A percentile compares a stretch with the other conserved stretches of the same genome.
Conservation (phyloP, 1,140 invertebrate species). For the Aleiodes sp. region DNA sequence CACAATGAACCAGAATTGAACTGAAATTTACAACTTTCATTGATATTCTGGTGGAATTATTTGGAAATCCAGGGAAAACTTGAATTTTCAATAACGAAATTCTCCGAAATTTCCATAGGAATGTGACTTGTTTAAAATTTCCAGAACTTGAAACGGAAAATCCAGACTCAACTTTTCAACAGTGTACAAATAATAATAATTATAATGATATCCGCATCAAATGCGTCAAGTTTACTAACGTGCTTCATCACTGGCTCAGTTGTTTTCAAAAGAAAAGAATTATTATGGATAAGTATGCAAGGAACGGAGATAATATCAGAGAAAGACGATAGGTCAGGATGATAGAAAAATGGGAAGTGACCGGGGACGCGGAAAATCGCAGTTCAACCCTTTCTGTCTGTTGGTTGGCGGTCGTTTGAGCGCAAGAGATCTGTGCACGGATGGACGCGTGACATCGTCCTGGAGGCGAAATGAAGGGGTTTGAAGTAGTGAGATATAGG, state of each 20-base stretch:
- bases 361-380: slow-evolving; percentile 7
- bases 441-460: background rate
- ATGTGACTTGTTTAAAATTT: too few relatives aligned
- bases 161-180: too few relatives aligned
- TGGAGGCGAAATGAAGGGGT: background rate
- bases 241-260: background rate
- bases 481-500: background rate
- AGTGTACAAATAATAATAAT: too few relatives aligned
- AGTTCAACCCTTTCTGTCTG: slow-evolving; percentile 1
- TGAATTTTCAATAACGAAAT: too few relatives aligned
- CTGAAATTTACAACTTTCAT: too few relatives aligned
- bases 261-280: background rate
- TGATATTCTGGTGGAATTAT: too few relatives aligned
- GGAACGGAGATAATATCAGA: background rate
- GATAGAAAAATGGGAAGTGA: background rate
- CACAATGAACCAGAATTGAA: too few relatives aligned
- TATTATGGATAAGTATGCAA: background rate
- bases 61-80: too few relatives aligned
- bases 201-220: too few relatives aligned
- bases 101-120: too few relatives aligned
- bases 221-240: too few relatives aligned
- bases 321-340: background rate
- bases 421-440: background rate
- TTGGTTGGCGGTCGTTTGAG: background rate
- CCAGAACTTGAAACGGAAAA: too few relatives aligned